A percentile compares a stretch with the other conserved stretches of the same genome.
Conservation (phyloP, 2,113 vertebrate genomes). For the Phylloscopus whistleri region DNA sequence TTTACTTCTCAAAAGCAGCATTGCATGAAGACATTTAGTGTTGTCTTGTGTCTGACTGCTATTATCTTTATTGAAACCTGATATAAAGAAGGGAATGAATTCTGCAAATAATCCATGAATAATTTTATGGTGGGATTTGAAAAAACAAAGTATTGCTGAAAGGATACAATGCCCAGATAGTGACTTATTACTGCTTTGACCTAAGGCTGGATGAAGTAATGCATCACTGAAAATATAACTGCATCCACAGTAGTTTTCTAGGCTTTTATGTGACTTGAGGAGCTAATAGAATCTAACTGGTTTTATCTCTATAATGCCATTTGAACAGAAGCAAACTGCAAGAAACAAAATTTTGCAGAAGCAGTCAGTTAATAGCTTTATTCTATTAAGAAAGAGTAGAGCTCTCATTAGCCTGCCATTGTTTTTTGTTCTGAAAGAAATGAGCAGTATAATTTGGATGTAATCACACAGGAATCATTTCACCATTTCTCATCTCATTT, state of each 20-base stretch:
- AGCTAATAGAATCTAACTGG: not conserved
- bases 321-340: not conserved
- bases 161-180: not conserved
- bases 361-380: constrained; percentile 13
- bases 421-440: constrained; percentile 29
- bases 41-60: not conserved
- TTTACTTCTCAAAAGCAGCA: not conserved
- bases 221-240: not conserved
- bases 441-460: not conserved
- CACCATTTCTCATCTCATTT: not conserved
- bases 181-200: not conserved
- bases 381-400: not conserved
- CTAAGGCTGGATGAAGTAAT: not conserved
- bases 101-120: constrained; percentile 26
- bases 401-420: constrained; percentile 2
- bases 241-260: not conserved
- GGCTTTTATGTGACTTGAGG: not conserved
- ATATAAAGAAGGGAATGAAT: not conserved
- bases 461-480: constrained; percentile 32
- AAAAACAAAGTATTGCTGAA: not conserved
- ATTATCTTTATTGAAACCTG: constrained; percentile 2
- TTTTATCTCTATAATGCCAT: not conserved
- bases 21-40: not conserved
- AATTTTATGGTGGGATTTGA: not conserved
- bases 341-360: constrained; percentile 4